These are phyloP conservation scores for Paedocypris micromegethes DNA, from an alignment of 2,797 vertebrate species.

Conservation along the genomic window DNA sequence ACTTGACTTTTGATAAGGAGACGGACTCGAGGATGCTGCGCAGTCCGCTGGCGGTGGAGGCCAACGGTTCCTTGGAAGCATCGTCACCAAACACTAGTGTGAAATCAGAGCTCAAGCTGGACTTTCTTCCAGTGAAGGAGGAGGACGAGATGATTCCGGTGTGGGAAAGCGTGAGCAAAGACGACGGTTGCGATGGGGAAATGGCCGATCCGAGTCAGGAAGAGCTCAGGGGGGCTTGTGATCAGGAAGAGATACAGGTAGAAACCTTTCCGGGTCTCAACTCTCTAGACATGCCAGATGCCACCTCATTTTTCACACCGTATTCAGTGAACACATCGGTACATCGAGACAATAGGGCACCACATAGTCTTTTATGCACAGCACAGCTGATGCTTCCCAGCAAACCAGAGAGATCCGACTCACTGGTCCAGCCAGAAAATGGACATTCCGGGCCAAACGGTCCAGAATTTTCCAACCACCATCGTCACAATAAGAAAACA, in stretches of 20 bases:
- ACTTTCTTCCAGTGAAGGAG: constrained; percentile 45
- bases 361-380: constrained; percentile 37
- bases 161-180: constrained; percentile 43
- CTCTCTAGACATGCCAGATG: constrained; percentile 48
- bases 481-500: constrained; percentile 34
- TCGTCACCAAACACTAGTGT: constrained; percentile 29
- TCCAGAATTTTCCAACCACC: constrained; percentile 28
- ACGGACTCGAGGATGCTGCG: constrained; percentile 24
- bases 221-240: constrained; percentile 42
- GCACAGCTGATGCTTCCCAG: constrained; percentile 37
- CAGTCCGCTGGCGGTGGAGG: constrained; percentile 9
- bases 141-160: constrained; percentile 50
- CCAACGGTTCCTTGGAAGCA: constrained; percentile 2
- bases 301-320: constrained; percentile 45
- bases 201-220: constrained; percentile 33
- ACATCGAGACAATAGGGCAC: constrained; percentile 41
- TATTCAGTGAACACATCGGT: constrained; percentile 48
- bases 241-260: constrained; percentile 51
- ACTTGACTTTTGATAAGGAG: constrained; percentile 33
- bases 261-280: constrained; percentile 50
- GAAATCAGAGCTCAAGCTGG: constrained; percentile 43
- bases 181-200: constrained; percentile 39
- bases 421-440: constrained; percentile 38
- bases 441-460: constrained; percentile 22
- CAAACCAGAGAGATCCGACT: constrained; percentile 38